A percentile compares a stretch with the other conserved stretches of the same genome.
These are phyloP conservation scores for Ochotona princeps DNA, from an alignment of 2,113 vertebrate genomes.

Conservation along the genomic window DNA sequence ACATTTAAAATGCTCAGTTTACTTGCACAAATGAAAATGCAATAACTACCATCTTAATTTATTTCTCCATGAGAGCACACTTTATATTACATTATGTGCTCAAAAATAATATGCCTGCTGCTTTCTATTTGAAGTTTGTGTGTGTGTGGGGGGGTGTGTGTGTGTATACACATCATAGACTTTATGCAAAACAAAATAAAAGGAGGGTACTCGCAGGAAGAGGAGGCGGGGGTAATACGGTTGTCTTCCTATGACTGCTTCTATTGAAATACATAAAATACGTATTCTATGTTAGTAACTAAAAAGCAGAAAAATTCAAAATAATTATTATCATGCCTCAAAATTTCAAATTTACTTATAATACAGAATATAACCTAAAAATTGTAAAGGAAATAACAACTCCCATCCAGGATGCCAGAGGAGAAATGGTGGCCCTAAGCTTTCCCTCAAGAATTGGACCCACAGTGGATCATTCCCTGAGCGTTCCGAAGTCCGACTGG, in stretches of 20 bases:
- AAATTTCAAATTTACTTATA: neutral
- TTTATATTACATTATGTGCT: neutral
- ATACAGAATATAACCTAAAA: neutral
- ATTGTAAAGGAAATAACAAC: neutral
- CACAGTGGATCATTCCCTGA: neutral
- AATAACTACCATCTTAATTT: conserved; percentile 10
- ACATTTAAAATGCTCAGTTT: conserved; percentile 43
- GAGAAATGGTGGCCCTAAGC: neutral
- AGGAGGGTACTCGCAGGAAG: too few species aligned
- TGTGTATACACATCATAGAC: neutral
- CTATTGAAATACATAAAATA: too few species aligned
- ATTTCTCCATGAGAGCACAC: neutral
- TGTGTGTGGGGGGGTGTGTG: too few species aligned
- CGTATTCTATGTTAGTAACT: too few species aligned
- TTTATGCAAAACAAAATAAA: neutral
- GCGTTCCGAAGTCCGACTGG: neutral
- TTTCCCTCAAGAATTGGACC: neutral
- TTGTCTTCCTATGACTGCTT: too few species aligned
- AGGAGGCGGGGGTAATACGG: too few species aligned
- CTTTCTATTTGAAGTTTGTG: neutral
- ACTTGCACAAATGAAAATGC: conserved; percentile 20
- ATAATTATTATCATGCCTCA: neutral
- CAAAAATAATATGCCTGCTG: neutral
- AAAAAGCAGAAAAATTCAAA: too few species aligned
- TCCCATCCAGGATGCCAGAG: neutral